phyloP scores from a whole-genome alignment of 2,888 invertebrate species.

The Sarcophaga subvicina region DNA sequence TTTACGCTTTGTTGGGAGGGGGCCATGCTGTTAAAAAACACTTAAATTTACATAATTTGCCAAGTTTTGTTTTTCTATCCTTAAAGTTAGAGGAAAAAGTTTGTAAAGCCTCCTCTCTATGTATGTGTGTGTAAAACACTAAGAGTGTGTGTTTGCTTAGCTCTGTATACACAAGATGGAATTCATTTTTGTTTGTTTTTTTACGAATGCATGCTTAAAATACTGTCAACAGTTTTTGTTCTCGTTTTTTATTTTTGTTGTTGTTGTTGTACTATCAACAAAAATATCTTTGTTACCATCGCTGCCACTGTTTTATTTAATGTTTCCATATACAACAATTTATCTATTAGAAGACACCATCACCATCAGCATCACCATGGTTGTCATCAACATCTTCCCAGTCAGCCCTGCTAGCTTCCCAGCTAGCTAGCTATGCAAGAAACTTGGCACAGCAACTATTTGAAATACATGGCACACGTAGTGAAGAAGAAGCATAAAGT shows the following conservation, averaged over 20 bases:
- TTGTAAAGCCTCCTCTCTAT: background rate
- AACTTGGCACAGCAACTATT: background rate
- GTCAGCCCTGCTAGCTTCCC: background rate
- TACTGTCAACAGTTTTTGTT: conserved; percentile 62
- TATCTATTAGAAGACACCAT: conserved; percentile 39
- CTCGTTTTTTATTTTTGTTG: conserved; percentile 11
- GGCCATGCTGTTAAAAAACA: conserved; percentile 66
- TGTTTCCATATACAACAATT: conserved; percentile 38
- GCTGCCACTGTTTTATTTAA: background rate
- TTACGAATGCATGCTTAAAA: background rate
- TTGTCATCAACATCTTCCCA: background rate
- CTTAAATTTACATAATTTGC: conserved; percentile 70
- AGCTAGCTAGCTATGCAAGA: no score
- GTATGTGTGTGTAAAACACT: background rate
- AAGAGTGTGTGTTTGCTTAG: background rate
- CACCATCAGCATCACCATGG: background rate
- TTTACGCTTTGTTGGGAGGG: background rate
- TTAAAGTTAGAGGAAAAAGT: conserved; percentile 34
- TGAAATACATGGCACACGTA: conserved; percentile 3
- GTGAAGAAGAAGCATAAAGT: background rate
- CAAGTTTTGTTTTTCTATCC: conserved; percentile 34
- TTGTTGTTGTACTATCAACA: background rate
- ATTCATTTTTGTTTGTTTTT: background rate
- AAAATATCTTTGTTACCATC: background rate
- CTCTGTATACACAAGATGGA: background rate